Conservation (phyloP, 53 echinoderm and acorn worm genomes). For the Astropecten irregularis region DNA sequence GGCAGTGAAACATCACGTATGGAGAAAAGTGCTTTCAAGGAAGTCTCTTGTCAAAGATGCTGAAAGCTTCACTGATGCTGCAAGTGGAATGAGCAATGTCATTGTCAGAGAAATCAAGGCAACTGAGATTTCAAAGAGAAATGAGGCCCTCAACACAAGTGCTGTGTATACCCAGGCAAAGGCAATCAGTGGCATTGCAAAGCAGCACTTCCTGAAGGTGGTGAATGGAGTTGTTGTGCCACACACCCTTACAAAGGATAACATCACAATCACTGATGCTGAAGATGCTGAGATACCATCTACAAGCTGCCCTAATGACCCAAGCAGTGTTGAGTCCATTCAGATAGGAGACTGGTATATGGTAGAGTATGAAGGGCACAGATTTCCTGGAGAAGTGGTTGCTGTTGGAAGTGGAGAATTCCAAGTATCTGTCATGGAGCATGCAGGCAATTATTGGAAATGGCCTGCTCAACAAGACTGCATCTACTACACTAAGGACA, state of each 20-base stretch:
- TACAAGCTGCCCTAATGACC: neutral
- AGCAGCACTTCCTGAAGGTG: neutral
- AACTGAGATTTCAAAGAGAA: neutral
- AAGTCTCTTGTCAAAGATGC: constrained; percentile 35
- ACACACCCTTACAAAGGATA: neutral
- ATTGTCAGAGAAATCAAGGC: neutral
- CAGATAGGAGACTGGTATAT: constrained; percentile 58
- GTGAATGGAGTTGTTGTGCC: neutral
- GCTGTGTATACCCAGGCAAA: neutral
- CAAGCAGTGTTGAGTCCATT: neutral
- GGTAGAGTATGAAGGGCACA: constrained; percentile 48
- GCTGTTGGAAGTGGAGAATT: constrained; percentile 61
- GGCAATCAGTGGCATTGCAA: constrained; percentile 21
- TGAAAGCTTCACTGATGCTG: constrained; percentile 13
- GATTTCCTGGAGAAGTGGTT: constrained; percentile 69
- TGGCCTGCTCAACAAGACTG: neutral
- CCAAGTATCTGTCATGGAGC: constrained; percentile 27
- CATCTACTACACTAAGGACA: neutral
- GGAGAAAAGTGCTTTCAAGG: constrained; percentile 1
- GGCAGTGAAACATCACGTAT: constrained; percentile 29
- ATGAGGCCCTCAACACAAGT: neutral
- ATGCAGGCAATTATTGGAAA: neutral
- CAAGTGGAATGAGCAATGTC: neutral
- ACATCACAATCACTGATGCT: neutral
- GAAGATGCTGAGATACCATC: neutral